Evolutionary conservation across 2,797 vertebrate genomes (phyloP).

Genomic region (Chelon auratus): DNA sequence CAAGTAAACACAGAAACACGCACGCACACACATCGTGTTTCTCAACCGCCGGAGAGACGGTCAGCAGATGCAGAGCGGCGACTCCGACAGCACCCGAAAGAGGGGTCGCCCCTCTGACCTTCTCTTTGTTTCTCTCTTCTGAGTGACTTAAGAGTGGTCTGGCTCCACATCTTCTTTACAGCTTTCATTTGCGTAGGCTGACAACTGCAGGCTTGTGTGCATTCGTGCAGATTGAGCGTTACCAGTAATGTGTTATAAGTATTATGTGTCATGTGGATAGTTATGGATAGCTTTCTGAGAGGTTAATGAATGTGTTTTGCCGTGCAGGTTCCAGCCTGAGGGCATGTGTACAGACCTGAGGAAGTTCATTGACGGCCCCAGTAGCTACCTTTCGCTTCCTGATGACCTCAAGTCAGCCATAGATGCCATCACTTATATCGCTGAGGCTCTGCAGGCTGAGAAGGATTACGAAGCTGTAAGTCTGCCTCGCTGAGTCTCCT

Average conservation of each 20-base stretch:
- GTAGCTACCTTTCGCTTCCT: conserved; percentile 82
- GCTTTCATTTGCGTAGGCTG: conserved; percentile 51
- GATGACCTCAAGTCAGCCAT: conserved; percentile 87
- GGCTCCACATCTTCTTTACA: conserved; percentile 41
- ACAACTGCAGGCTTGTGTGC: conserved; percentile 21
- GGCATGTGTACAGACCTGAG: conserved; percentile 84
- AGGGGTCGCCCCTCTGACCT: conserved; percentile 53
- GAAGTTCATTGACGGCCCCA: conserved; percentile 88
- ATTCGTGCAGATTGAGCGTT: conserved; percentile 7
- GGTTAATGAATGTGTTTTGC: conserved; percentile 2
- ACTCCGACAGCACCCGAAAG: conserved; percentile 17
- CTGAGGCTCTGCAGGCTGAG: conserved; percentile 88
- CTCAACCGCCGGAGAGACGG: conserved; percentile 26
- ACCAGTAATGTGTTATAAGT: neutral
- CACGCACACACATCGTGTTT: conserved; percentile 17
- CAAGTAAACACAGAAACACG: conserved; percentile 53
- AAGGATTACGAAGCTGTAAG: conserved; percentile 90
- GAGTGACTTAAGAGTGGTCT: conserved; percentile 30
- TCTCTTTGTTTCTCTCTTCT: conserved; percentile 45
- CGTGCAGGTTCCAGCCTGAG: conserved; percentile 86
- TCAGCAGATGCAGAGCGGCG: conserved; percentile 53
- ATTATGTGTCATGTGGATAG: neutral
- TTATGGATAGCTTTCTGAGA: neutral
- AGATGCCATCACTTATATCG: conserved; percentile 88
- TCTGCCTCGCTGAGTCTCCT: neutral